A percentile compares a stretch with the other conserved stretches of the same genome.
Conservation (phyloP, 64 coral and sea anemone species). For the Orbicella faveolata region DNA sequence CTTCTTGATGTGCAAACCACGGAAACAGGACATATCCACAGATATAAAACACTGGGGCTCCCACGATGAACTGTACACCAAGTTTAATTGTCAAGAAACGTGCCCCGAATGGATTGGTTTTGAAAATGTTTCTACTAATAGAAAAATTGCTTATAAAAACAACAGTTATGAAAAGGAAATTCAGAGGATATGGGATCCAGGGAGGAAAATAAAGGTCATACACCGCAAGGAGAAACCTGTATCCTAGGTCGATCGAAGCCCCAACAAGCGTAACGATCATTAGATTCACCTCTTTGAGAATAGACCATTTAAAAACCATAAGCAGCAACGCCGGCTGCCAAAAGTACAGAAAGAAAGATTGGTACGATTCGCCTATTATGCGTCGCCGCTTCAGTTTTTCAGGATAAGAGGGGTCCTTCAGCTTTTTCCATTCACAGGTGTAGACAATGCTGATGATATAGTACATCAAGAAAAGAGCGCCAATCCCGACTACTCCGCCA, state of each 20-base stretch:
- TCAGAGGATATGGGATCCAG: conserved; percentile 25
- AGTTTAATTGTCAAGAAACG: conserved; percentile 5
- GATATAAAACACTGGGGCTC: neutral
- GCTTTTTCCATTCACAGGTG: neutral
- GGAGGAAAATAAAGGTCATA: conserved; percentile 3
- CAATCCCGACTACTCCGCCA: neutral
- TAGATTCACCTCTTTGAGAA: conserved; percentile 17
- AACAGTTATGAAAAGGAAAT: neutral
- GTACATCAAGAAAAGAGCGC: neutral
- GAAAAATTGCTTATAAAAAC: neutral
- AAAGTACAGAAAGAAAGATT: neutral
- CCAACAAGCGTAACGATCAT: neutral
- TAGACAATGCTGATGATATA: neutral
- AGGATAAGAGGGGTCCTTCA: neutral
- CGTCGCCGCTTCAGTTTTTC: neutral
- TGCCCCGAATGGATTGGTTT: neutral
- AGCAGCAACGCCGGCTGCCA: conserved; percentile 13
- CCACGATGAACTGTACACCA: neutral
- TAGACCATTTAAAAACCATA: conserved; percentile 18
- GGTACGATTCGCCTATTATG: neutral
- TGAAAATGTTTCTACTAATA: neutral
- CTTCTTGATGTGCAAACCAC: neutral
- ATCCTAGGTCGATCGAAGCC: conserved; percentile 2
- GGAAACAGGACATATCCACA: neutral
- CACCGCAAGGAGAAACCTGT: neutral